These are phyloP conservation scores for Diglossa brunneiventris DNA, from an alignment of 2,113 vertebrate genomes.

Conservation along the genomic window DNA sequence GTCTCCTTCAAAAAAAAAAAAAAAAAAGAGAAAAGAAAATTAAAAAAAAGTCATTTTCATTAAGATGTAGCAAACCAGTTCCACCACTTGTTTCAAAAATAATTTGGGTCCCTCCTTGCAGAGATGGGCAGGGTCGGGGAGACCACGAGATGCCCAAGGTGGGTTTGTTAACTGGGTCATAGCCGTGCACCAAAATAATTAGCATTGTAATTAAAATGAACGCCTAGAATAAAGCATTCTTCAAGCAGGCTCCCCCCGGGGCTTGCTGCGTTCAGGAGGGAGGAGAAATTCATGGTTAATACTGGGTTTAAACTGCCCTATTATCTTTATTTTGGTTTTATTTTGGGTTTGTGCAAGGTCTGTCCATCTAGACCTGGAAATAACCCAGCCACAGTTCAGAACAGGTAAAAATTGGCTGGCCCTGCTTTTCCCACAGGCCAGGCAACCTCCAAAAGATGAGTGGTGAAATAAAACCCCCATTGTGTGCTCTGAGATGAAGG, in stretches of 20 bases:
- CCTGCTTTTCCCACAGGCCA: background rate
- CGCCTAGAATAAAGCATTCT: conserved; percentile 50
- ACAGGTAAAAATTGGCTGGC: background rate
- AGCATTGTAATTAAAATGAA: conserved; percentile 35
- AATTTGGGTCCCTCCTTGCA: conserved; percentile 29
- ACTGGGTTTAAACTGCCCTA: background rate
- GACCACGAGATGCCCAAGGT: background rate
- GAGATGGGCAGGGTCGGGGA: background rate
- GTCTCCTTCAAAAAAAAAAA: background rate
- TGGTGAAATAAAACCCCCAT: background rate
- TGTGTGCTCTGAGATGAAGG: background rate
- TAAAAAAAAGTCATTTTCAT: conserved; percentile 45
- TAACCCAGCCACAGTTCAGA: background rate
- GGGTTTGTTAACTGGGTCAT: conserved; percentile 62
- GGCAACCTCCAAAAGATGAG: background rate
- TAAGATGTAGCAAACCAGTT: conserved; percentile 69
- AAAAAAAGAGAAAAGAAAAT: background rate
- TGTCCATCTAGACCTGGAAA: background rate
- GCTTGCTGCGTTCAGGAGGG: background rate
- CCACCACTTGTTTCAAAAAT: conserved; percentile 51
- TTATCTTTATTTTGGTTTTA: conserved; percentile 13
- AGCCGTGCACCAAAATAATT: conserved; percentile 7
- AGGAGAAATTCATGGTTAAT: background rate
- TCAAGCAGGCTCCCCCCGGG: background rate
- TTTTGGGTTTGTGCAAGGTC: background rate